Evolutionary conservation across 1,140 invertebrate genomes (phyloP), one percentile per base, ranked within the genome.

Genomic region (Drosophila sechellia): DNA sequence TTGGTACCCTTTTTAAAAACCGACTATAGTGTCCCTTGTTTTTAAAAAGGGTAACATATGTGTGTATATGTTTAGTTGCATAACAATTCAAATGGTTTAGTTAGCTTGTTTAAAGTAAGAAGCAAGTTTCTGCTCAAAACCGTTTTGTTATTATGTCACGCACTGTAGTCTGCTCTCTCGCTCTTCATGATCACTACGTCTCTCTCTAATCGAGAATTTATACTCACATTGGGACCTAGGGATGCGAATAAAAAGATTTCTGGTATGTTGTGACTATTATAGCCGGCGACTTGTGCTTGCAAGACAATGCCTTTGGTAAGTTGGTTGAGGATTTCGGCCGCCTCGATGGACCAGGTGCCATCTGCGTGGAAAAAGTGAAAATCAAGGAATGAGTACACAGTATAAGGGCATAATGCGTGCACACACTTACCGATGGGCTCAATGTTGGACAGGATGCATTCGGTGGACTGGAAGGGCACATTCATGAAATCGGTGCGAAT

Each of bases 401-500:
- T 12, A 45, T 17, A 43, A 10, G 31, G 31, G 8, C 8, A 31
- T 31, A 31, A 31, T 8, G 31, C 8, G 0, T 3, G 20, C 4
- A 40, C n/a, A 22, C 4, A 55, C 96, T 96, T 95, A 93, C 95
- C 95, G 49, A 95, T 93, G 46, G 98, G 97, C 92, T 95, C 95
- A 60, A 99, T 94, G 93, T 98, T 96, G 10, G 97, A 97, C 84
- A 99, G 93, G 90, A 96, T 95, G 89, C 98, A 97, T 94, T 99
- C 98, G 39, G 97, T 96, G 46, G 98, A 97, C 95, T 99, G 98
- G 94, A 99, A 99, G 17, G 98, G 98, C 81, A 99, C 93, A 27
- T 95, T 94, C 93, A 98, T 96, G 91, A 98, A 99, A 93, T 99
- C 98, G 64, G 95, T 96, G 71, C 97, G 95, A 63, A 99, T 98